Evolutionary conservation across 2,888 invertebrate genomes (phyloP).

Genomic region (Punctoribates punctum): DNA sequence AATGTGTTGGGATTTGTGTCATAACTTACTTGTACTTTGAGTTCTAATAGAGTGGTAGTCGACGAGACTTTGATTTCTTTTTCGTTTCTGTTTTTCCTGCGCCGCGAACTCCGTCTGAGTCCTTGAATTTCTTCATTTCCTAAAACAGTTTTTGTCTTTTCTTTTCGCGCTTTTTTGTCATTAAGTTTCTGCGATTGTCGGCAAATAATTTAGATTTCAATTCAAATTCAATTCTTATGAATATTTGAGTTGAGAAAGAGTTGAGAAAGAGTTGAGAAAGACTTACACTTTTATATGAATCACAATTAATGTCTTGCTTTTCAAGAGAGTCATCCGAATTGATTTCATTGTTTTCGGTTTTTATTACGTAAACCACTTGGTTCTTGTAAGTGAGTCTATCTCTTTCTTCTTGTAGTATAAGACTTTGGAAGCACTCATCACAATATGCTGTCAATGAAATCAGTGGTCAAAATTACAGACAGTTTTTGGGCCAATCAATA

Average conservation of each 20-base stretch:
- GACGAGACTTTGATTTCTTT: slow-evolving; percentile 56
- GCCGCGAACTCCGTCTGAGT: slow-evolving; percentile 53
- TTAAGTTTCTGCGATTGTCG: neutral
- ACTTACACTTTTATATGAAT: slow-evolving; percentile 11
- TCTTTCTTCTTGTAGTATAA: slow-evolving; percentile 2
- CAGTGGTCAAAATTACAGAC: neutral
- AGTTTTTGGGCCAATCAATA: neutral
- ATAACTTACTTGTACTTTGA: slow-evolving; percentile 55
- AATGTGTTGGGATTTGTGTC: neutral
- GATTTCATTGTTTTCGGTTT: slow-evolving; percentile 24
- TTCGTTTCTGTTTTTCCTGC: slow-evolving; percentile 54
- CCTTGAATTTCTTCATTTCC: neutral
- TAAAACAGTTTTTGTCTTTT: slow-evolving; percentile 8
- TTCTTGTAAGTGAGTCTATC: slow-evolving; percentile 18
- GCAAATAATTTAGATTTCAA: neutral
- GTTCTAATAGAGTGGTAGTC: slow-evolving; percentile 54
- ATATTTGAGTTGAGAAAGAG: neutral
- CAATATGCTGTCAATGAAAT: neutral
- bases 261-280: too few species aligned
- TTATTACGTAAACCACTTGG: neutral
- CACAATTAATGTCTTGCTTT: neutral
- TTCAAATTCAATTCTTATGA: neutral
- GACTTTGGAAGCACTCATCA: slow-evolving; percentile 12
- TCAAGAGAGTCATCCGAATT: neutral
- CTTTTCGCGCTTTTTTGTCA: neutral